These are phyloP conservation scores for Philypnodon macrostomus DNA, from an alignment of 2,797 vertebrate species.

Conservation along the genomic window DNA sequence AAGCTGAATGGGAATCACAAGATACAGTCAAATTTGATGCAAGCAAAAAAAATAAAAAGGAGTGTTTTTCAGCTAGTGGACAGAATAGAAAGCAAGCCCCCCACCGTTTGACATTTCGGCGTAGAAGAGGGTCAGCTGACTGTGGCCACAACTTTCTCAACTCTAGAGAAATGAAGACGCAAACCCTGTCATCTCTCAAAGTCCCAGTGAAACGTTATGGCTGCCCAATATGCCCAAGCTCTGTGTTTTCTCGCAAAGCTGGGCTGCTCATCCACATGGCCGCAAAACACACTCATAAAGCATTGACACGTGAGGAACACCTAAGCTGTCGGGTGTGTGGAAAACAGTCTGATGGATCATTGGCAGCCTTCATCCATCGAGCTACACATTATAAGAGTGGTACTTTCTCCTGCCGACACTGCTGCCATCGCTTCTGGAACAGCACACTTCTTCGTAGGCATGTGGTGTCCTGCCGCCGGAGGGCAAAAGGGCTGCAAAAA, in stretches of 20 bases:
- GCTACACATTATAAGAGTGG: slow-evolving; percentile 77
- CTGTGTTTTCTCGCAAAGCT: slow-evolving; percentile 78
- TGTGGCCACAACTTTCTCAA: slow-evolving; percentile 80
- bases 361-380: slow-evolving; percentile 79
- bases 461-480: slow-evolving; percentile 76
- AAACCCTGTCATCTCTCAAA: slow-evolving; percentile 76
- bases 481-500: slow-evolving; percentile 69
- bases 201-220: slow-evolving; percentile 79
- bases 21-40: slow-evolving; percentile 67
- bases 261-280: slow-evolving; percentile 80
- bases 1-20: slow-evolving; percentile 70
- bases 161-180: slow-evolving; percentile 72
- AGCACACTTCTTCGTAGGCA: slow-evolving; percentile 77
- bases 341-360: slow-evolving; percentile 77
- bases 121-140: slow-evolving; percentile 69
- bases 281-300: slow-evolving; percentile 77
- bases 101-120: slow-evolving; percentile 76
- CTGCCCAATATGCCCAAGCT: slow-evolving; percentile 79
- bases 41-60: slow-evolving; percentile 68
- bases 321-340: slow-evolving; percentile 79
- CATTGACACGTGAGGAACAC: slow-evolving; percentile 68
- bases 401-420: slow-evolving; percentile 79
- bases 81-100: slow-evolving; percentile 75
- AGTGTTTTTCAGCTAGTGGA: slow-evolving; percentile 64
- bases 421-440: slow-evolving; percentile 81